phyloP scores from a whole-genome alignment of 1,140 invertebrate genomes.

The Brachionus manjavacas region DNA sequence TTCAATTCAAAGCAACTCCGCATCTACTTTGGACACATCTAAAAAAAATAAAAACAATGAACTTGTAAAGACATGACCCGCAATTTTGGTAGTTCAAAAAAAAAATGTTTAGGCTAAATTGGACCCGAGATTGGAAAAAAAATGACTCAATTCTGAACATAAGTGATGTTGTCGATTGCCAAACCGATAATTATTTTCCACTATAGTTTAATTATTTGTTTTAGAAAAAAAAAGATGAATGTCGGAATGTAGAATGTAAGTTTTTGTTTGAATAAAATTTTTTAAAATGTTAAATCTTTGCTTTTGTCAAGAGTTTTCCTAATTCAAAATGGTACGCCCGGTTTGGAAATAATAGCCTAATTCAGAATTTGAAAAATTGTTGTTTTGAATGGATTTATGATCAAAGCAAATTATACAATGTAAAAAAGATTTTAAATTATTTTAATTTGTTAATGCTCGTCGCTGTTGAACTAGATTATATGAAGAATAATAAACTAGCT shows the following conservation, averaged over 20 bases:
- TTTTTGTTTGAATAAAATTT: background rate
- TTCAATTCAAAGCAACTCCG: background rate
- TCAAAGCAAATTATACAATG: background rate
- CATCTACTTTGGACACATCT: constrained; percentile 35
- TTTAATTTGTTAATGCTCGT: background rate
- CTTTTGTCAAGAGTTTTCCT: background rate
- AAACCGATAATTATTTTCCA: background rate
- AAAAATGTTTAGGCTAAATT: background rate
- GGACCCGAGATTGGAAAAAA: background rate
- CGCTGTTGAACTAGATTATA: background rate
- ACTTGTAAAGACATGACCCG: background rate
- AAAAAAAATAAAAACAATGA: constrained; percentile 26
- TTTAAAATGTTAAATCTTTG: background rate
- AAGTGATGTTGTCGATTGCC: background rate
- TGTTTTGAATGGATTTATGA: constrained; percentile 5
- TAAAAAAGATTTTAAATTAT: background rate
- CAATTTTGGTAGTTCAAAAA: background rate
- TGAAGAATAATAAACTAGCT: background rate
- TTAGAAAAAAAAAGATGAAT: background rate
- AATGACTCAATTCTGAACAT: constrained; percentile 1
- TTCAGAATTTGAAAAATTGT: background rate
- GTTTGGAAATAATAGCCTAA: background rate
- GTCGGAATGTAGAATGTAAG: background rate
- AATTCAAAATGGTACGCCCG: background rate
- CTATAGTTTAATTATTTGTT: background rate